phyloP scores from a whole-genome alignment of 2,797 vertebrate genomes.

The Sciurus carolinensis region DNA sequence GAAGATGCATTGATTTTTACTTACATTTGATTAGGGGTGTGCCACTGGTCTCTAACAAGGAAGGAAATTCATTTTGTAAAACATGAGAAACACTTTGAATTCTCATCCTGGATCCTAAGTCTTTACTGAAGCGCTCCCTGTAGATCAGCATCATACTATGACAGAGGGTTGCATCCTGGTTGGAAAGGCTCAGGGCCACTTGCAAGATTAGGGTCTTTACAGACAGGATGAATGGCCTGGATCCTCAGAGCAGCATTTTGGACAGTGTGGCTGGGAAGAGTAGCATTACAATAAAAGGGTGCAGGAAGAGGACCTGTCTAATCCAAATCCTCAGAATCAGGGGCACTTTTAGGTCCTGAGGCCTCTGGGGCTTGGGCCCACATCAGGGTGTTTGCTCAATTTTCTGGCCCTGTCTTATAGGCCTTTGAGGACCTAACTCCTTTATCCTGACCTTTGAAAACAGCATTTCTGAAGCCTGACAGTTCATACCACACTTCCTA shows the following conservation, averaged over 20 bases:
- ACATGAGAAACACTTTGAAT: neutral
- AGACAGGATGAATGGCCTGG: no score
- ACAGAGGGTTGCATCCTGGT: neutral
- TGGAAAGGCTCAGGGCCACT: neutral
- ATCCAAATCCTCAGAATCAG: neutral
- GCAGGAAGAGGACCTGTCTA: neutral
- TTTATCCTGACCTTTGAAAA: neutral
- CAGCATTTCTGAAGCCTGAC: neutral
- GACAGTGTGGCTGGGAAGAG: neutral
- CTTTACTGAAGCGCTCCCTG: neutral
- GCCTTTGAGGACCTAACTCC: neutral
- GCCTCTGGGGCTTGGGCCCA: neutral
- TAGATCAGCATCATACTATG: neutral
- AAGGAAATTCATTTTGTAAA: neutral
- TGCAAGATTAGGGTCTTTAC: neutral
- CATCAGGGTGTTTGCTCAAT: neutral
- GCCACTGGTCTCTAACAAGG: neutral
- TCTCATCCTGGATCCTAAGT: neutral
- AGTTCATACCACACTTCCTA: neutral
- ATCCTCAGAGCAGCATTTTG: neutral
- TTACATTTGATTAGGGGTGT: neutral
- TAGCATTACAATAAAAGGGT: neutral
- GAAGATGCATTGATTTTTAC: constrained; percentile 47
- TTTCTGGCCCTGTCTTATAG: neutral
- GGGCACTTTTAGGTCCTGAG: neutral